Base-by-base conservation (phyloP, 2,888 invertebrate genomes). In the Meghimatium bilineatum region DNA sequence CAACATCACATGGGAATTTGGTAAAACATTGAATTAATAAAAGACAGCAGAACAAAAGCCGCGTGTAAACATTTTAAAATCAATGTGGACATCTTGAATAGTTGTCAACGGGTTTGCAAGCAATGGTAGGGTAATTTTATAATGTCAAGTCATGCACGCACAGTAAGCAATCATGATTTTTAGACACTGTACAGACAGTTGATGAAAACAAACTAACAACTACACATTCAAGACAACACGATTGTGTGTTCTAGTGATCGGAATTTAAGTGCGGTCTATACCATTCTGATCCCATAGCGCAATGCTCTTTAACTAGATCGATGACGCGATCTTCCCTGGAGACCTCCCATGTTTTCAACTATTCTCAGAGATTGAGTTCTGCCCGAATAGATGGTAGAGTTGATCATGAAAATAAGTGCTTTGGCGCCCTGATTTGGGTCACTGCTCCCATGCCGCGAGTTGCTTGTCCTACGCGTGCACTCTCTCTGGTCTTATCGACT, bases 381-480 rank as follows among this genome's bases (percentile, higher is more conserved):
- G 60, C 74, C 60, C 20, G 74, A 74, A 81, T 74, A 60, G 81
- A 81, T 81, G 72, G 74, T 8, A 32, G n/a, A 14, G 56, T 32
- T 20, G 52, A 52, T 71, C 56, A 56, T 66, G 81, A 63, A 44
- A 74, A 44, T 74, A 81, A 81, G 72, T 81, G 81, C 74, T 63
- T 5, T 67, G 52, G 26, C 34, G 75, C 32, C 67, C 32, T 49
- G 44, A 81, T 60, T 36, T 74, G 74, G 56, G 81, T 81, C 74
- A 63, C 56, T 71, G 60, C 56, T 74, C 72, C 44, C 81, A 36
- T 23, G 29, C n/a, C 63, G 44, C 10, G 60, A 76, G 82, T 67
- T 82, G 67, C 82, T 66, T 52, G 75, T 76, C 67, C 63, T 63
- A 88, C 88, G 14, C 23, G 23, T 23, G 49, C 75, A 23, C 66